Conservation (phyloP, 2,113 vertebrate species). For the Probosciger aterrimus region DNA sequence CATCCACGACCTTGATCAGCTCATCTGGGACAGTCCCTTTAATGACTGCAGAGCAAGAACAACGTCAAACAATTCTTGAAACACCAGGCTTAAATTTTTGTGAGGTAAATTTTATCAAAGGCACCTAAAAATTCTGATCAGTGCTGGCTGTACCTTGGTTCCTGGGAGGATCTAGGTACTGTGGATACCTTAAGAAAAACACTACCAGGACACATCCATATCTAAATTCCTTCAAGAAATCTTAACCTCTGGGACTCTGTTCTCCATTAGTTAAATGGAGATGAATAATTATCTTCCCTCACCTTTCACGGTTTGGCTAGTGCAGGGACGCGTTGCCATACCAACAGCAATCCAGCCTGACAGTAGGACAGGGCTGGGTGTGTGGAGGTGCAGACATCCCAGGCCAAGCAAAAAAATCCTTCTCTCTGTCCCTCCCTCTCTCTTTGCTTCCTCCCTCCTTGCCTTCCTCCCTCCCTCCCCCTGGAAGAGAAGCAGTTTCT, state of each 20-base stretch:
- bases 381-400: conserved; percentile 16
- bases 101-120: not conserved
- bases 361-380: not conserved
- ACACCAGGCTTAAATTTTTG: not conserved
- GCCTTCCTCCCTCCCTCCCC: not conserved
- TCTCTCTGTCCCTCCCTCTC: not conserved
- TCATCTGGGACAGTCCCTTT: not conserved
- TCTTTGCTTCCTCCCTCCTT: not conserved
- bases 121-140: not conserved
- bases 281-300: conserved; percentile 48
- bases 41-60: not conserved
- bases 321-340: conserved; percentile 56
- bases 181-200: not conserved
- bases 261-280: conserved; percentile 12
- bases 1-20: not conserved
- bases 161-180: not conserved
- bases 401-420: conserved; percentile 7
- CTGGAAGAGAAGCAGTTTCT: conserved; percentile 48
- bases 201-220: not conserved
- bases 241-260: not conserved
- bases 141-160: not conserved
- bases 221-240: not conserved
- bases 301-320: conserved; percentile 37
- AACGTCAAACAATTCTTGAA: not conserved
- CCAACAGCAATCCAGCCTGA: conserved; percentile 19